A percentile compares a stretch with the other conserved stretches of the same genome.
phyloP scores from a whole-genome alignment of 2,113 vertebrate genomes.

The Scomber scombrus region DNA sequence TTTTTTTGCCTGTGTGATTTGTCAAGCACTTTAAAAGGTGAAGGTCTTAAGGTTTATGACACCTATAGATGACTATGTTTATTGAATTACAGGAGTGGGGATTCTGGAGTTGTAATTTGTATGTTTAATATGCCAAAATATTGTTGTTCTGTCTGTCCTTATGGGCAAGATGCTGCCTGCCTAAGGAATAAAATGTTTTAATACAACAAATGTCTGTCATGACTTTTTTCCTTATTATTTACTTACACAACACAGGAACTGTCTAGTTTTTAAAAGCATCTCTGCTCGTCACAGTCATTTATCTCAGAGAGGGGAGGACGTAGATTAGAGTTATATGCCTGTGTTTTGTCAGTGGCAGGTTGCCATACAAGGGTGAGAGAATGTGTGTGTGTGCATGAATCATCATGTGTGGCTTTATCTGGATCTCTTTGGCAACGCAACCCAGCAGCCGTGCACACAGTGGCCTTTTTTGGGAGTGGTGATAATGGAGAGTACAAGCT shows the following conservation, averaged over 20 bases:
- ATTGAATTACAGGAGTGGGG: conserved; percentile 11
- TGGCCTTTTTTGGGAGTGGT: conserved; percentile 76
- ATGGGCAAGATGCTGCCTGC: conserved; percentile 39
- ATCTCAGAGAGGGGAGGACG: conserved; percentile 11
- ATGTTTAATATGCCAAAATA: conserved; percentile 39
- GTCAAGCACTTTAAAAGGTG: conserved; percentile 73
- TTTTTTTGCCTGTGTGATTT: conserved; percentile 40
- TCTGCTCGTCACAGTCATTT: not conserved
- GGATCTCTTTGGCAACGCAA: conserved; percentile 16
- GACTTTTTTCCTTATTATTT: not conserved
- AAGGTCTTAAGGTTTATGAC: conserved; percentile 37
- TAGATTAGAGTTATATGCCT: conserved; percentile 54
- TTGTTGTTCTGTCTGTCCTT: not conserved
- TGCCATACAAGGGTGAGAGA: conserved; percentile 28
- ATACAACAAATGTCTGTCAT: conserved; percentile 20
- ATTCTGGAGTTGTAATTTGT: conserved; percentile 27
- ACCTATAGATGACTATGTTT: not conserved
- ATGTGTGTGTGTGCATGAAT: conserved; percentile 26
- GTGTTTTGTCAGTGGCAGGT: conserved; percentile 47
- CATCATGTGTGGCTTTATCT: conserved; percentile 41
- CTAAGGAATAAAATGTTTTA: conserved; percentile 72
- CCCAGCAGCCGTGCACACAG: conserved; percentile 9
- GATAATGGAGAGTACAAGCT: conserved; percentile 66
- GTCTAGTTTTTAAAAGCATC: not conserved
- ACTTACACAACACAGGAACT: not conserved